Base-by-base conservation (phyloP, 2,888 invertebrate genomes). In the Agrotis puta region DNA sequence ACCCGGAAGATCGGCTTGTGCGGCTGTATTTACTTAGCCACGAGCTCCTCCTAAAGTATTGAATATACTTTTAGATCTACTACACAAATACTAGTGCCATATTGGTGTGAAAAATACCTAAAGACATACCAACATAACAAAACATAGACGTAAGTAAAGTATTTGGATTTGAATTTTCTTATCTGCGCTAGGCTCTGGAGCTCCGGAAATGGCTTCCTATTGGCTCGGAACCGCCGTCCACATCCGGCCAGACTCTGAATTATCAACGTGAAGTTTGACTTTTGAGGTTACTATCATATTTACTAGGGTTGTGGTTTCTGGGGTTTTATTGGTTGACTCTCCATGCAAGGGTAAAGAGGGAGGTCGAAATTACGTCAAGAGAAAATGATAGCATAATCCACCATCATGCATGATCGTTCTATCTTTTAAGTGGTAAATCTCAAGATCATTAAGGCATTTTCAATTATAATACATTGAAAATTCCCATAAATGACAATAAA, bases 161-260 rank as follows among this genome's bases (percentile, higher is more conserved):
- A 63, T 54, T 24, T 57, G 53, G 16, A 20, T 50, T 7, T 16
- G 22, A 16, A 59, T 13, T 22, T 39, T 51, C 43, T 71, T 76
- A 77, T 76, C 61, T 75, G 20, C 2, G 14, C 7, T 48, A 77
- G 75, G 58, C 65, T 51, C 61, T 62, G 47, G 71, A 33, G 24
- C 27, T 11, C 50, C 53, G 77, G 64, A 77, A 77, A 77, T 71
- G 24, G 45, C 24, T n/a, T 50, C 54, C 50, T 54, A 70, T 75
- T 77, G 50, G 54, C 27, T 56, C 39, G 39, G 13, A 27, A 33
- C 39, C 47, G 9, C 20, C 24, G 20, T 51, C 69, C 20, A 39
- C 69, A 61, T 61, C 69, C 76, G 50, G 20, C 48, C 61, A 24
- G 67, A 56, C 24, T 45, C 24, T 68, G 54, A 50, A 75, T 50